Evolutionary conservation across 35 echinoderm and acorn worm species (phyloP), one percentile per base, ranked within the genome.

Genomic region (Holothuria glaberrima): DNA sequence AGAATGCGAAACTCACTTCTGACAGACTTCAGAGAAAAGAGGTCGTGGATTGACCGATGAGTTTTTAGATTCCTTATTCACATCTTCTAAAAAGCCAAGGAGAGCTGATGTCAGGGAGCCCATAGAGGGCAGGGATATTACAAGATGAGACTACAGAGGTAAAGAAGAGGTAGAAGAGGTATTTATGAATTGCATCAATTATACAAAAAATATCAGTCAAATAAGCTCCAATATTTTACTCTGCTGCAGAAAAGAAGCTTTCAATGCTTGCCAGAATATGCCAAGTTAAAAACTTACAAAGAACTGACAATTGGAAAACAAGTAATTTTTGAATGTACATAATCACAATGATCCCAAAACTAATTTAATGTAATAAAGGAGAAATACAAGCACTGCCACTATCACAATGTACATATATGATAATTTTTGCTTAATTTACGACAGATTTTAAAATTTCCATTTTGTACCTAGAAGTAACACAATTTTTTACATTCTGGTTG

Each of bases 1-100:
- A 14, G 13, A 54, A 54, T 54, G 50, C 25, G 61, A 61, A 58
- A 92, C 96, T 98, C 70, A 98, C 96, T 98, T 98, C 33, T 98
- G 91, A 48, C 96, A 98, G 0, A 98, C 92, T 91, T 94, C 89
- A 52, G 86, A 92, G 88, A 98, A 98, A n/a, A 98, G 91, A 4
- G 88, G 86, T 64, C 96, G 73, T 5, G 96, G 96, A 76, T 94
- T 98, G 7, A 98, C 66, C 21, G 89, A 78, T 59, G 46, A 66
- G 26, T 80, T 82, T 63, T 92, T 94, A 69, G 90, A 86, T 17
- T 64, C 76, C 69, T 98, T 94, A 27, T 90, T 78, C 96, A 98
- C 94, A 60, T 92, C 93, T 58, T 98, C 93, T 19, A 98, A 83
- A 86, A 98, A 98, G 59, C 83, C 65, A 38, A 94, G 63, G 18